Evolutionary conservation across 2,888 invertebrate genomes (phyloP), one percentile per base, ranked within the genome.

Genomic region (Dryocosmus kuriphilus): DNA sequence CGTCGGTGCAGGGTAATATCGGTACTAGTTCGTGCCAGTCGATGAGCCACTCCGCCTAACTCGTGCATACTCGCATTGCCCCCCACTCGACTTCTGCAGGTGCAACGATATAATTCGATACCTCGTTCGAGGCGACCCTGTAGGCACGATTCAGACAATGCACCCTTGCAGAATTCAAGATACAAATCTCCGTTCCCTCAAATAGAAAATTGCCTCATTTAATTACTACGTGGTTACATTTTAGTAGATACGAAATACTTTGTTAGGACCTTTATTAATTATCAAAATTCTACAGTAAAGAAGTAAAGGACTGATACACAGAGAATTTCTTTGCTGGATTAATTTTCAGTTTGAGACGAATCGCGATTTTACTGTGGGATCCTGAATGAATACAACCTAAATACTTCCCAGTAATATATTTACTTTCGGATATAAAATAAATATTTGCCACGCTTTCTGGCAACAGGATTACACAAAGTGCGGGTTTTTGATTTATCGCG

Each of bases 1-100:
- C 81, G 85, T 85, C 85, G 85, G 87, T 86, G 85, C 86, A 85
- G 86, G 89, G 88, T 89, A 90, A 90, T 90, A 90, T 90, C 87
- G 88, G 90, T 90, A 88, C 90, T 90, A 90, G 88, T 86, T 87
- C 85, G 90, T 90, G 86, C 90, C 89, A 91, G 90, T 87, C 90
- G 86, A 89, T 86, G 86, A 87, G 87, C 88, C 87, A 87, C 88
- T 87, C 86, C 86, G 85, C 83, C 85, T 82, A 81, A 78, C 80
- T 81, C 80, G 77, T 80, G 80, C 77, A 78, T 78, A 78, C 85
- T 88, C 85, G 86, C 87, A 86, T 85, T 85, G 88, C 84, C 82
- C 82, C 83, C 88, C 88, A 88, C 87, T 86, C 86, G 84, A 82
- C 80, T 79, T 74, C 79, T 85, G 81, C 82, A 82, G 83, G 83